These are phyloP conservation scores for Xestoiulus laeticollis DNA, from an alignment of 2,888 invertebrate genomes.

Conservation along the genomic window DNA sequence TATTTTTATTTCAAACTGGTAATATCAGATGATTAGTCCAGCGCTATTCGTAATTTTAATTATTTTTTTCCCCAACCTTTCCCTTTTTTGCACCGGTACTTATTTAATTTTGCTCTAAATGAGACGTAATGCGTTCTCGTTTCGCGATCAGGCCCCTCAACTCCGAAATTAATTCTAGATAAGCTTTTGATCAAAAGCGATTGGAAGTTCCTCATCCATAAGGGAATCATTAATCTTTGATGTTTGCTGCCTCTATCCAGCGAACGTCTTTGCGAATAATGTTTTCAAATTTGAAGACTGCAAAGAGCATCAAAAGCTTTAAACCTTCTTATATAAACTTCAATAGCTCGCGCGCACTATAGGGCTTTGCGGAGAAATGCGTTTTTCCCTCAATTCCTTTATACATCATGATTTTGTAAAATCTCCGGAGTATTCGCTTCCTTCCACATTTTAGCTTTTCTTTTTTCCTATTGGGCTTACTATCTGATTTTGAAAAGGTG, in stretches of 20 bases:
- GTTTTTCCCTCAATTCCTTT: slow-evolving; percentile 5
- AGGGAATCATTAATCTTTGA: slow-evolving; percentile 43
- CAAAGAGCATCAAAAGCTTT: slow-evolving; percentile 30
- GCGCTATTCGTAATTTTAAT: background rate
- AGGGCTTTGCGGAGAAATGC: background rate
- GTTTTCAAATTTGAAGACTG: slow-evolving; percentile 41
- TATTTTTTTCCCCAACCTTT: background rate
- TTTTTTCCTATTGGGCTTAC: background rate
- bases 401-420: slow-evolving; percentile 24
- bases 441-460: slow-evolving; percentile 30
- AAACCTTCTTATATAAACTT: slow-evolving; percentile 31
- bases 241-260: background rate
- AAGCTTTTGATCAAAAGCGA: slow-evolving; percentile 43
- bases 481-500: slow-evolving; percentile 16
- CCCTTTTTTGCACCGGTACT: background rate
- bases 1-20: too few species aligned
- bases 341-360: slow-evolving; percentile 3
- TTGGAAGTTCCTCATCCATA: slow-evolving; percentile 39
- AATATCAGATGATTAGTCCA: background rate
- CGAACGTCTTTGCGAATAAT: slow-evolving; percentile 20
- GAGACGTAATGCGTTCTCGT: background rate
- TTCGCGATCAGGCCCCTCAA: background rate
- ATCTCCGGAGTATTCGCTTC: slow-evolving; percentile 25
- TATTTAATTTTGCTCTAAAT: slow-evolving; percentile 20
- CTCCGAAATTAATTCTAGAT: slow-evolving; percentile 32